A percentile compares a stretch with the other conserved stretches of the same genome.
These are phyloP conservation scores for Brachyalestes nurse DNA, from an alignment of 2,797 vertebrate species.

Conservation along the genomic window DNA sequence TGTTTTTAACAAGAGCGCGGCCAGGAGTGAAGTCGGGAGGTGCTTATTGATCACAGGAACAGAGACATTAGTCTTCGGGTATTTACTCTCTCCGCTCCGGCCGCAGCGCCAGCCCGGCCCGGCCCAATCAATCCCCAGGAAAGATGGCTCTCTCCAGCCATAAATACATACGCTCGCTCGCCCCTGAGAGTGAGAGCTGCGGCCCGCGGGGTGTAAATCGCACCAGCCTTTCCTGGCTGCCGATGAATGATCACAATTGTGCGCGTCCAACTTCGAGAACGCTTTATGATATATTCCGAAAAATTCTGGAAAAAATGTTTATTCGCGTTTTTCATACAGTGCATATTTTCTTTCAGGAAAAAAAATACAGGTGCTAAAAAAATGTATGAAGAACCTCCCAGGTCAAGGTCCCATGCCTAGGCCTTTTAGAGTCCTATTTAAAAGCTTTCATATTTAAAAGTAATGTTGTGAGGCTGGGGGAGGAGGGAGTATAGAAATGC, in stretches of 20 bases:
- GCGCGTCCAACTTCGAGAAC: slow-evolving; percentile 42
- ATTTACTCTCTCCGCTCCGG: slow-evolving; percentile 94
- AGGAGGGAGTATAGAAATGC: too few relatives aligned
- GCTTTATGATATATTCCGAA: slow-evolving; percentile 33
- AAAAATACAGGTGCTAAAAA: too few relatives aligned
- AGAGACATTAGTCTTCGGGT: slow-evolving; percentile 97
- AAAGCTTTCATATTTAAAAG: too few relatives aligned
- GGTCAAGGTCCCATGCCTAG: too few relatives aligned
- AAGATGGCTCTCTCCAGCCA: slow-evolving; percentile 85
- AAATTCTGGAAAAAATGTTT: slow-evolving; percentile 11
- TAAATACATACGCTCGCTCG: slow-evolving; percentile 76
- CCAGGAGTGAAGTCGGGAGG: slow-evolving; percentile 93
- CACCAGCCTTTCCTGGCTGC: slow-evolving; percentile 65
- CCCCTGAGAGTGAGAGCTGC: slow-evolving; percentile 69
- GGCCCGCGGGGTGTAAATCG: slow-evolving; percentile 69
- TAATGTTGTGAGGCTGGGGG: too few relatives aligned
- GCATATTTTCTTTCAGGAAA: neutral
- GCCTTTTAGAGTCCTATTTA: too few relatives aligned
- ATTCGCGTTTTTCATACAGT: neutral
- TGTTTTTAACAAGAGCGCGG: slow-evolving; percentile 97
- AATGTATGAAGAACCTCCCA: too few relatives aligned
- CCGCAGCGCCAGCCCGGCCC: slow-evolving; percentile 87
- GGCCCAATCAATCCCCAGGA: slow-evolving; percentile 90
- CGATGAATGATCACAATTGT: slow-evolving; percentile 76
- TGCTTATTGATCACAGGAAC: slow-evolving; percentile 94